phyloP scores from a whole-genome alignment of 2,113 vertebrate species.

The Myotis brandtii region DNA sequence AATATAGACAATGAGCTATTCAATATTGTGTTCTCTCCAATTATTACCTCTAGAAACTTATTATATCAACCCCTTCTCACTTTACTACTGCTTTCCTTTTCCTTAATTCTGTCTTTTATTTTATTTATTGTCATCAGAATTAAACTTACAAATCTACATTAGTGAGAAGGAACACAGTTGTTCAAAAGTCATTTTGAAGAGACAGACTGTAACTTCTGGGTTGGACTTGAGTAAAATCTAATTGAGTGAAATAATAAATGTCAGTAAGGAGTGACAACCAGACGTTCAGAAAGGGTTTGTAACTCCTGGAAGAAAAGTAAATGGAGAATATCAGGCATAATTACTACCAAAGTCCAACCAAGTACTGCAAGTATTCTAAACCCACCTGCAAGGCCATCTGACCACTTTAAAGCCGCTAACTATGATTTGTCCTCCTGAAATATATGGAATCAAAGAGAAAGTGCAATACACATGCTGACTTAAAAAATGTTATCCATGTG shows the following conservation, averaged over 20 bases:
- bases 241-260: background rate
- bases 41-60: background rate
- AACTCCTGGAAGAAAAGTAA: background rate
- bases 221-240: background rate
- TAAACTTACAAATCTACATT: background rate
- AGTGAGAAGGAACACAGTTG: background rate
- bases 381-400: conserved; percentile 21
- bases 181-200: conserved; percentile 28
- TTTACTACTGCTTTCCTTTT: background rate
- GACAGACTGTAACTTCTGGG: background rate
- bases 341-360: background rate
- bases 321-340: background rate
- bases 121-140: background rate
- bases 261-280: background rate
- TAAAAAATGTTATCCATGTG: background rate
- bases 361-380: conserved; percentile 33
- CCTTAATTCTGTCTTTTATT: background rate
- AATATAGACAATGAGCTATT: background rate
- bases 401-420: background rate
- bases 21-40: background rate
- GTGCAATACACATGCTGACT: background rate
- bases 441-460: background rate
- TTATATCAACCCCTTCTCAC: background rate
- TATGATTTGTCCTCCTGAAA: background rate
- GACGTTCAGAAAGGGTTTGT: background rate